These are phyloP conservation scores for Syrista parreyssii DNA, from an alignment of 2,888 invertebrate genomes.

Conservation along the genomic window DNA sequence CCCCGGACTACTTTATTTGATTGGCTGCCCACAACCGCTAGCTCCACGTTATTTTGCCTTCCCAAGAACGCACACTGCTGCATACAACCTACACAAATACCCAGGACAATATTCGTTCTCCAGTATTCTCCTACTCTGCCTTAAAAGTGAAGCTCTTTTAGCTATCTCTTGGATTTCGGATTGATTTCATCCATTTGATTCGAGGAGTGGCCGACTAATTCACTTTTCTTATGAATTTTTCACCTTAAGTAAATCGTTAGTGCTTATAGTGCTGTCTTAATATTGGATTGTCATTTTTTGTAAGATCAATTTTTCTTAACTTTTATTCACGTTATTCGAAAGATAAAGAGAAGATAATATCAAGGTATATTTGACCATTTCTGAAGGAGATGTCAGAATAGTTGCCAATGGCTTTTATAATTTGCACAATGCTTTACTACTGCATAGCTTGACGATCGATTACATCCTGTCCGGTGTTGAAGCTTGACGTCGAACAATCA, in stretches of 20 bases:
- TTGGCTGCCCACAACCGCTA: conserved; percentile 45
- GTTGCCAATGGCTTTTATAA: neutral
- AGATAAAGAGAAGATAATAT: too few relatives aligned
- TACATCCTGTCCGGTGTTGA: conserved; percentile 28
- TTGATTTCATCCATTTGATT: neutral
- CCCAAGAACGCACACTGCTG: neutral
- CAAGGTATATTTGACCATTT: too few relatives aligned
- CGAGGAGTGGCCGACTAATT: neutral
- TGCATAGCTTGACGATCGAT: conserved; percentile 25
- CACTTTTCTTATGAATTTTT: neutral
- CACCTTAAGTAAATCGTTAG: neutral
- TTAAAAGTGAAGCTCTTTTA: neutral
- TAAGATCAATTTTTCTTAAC: neutral
- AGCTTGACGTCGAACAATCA: conserved; percentile 54
- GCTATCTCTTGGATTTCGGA: neutral
- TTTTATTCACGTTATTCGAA: neutral
- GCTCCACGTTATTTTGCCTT: neutral
- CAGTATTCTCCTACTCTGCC: neutral
- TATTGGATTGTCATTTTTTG: neutral
- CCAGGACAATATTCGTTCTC: neutral
- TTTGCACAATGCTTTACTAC: neutral
- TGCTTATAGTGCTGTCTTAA: neutral
- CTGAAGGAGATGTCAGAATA: neutral
- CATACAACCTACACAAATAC: neutral
- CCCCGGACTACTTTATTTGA: conserved; percentile 60